Evolutionary conservation across 2,113 vertebrate species (phyloP), one percentile per base, ranked within the genome.

Genomic region (Cynocephalus volans): DNA sequence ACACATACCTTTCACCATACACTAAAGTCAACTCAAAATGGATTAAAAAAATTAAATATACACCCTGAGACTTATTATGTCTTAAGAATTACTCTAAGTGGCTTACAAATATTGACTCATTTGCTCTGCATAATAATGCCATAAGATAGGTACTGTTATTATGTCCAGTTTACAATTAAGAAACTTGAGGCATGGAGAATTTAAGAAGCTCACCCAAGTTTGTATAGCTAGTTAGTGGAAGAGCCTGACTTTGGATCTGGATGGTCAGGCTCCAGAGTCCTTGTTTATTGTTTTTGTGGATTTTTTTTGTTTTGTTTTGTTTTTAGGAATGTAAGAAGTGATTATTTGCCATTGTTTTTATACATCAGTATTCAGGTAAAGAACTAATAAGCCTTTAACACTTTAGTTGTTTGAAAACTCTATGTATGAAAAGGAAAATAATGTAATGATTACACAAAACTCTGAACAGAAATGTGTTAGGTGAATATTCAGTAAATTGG

Each of bases 61-160:
- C 41, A 41, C 4, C 41, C 41, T 41, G 41, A 41, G 28, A 64
- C 24, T 73, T 83, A 15, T 67, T 56, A 56, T 60, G 4, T 85
- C n/a, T 73, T 85, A 65, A 81, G 4, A 76, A 31, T 94, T 93
- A 12, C 75, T 91, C 67, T 85, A 90, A 84, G 45, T 85, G 12
- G 8, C 52, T 88, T 93, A 62, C 3, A 64, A 85, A 58, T 82
- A 45, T 41, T 56, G 58, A 69, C 14, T 36, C 10, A 91, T 81
- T 95, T 12, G 9, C 77, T 88, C 36, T 50, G 23, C 17, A 70
- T 62, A 17, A 58, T n/a, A 69, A 56, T 62, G 24, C 9, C 91
- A 26, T 67, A 45, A 31, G 19, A 26, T 69, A 84, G 45, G 52
- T 75, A 41, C 2, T 79, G 26, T 75, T 92, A 48, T 65, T 79